These are phyloP conservation scores for Caenorhabditis brenneri DNA, from an alignment of 1,140 invertebrate genomes.

Conservation along the genomic window DNA sequence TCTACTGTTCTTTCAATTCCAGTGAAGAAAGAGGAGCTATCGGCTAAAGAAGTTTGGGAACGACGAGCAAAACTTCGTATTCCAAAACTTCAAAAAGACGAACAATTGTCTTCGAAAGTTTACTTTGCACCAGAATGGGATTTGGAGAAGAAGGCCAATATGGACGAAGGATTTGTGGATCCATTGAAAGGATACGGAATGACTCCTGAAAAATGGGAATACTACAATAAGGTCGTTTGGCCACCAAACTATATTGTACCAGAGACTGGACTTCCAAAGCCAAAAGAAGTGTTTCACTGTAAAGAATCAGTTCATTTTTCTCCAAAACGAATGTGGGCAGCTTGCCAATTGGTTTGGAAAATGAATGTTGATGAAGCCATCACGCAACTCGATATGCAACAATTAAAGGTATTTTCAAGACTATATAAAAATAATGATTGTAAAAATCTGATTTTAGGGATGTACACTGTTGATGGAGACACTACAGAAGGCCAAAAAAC, in stretches of 20 bases:
- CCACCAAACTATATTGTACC: conserved; percentile 68
- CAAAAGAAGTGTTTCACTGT: conserved; percentile 69
- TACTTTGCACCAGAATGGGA: conserved; percentile 70
- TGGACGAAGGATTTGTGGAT: conserved; percentile 55
- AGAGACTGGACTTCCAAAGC: conserved; percentile 67
- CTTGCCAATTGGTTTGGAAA: conserved; percentile 66
- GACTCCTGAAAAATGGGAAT: conserved; percentile 71
- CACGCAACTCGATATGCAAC: conserved; percentile 60
- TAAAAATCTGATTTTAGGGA: conserved; percentile 48
- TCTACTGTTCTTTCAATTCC: not conserved
- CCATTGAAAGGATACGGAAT: conserved; percentile 61
- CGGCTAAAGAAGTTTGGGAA: conserved; percentile 53
- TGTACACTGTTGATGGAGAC: conserved; percentile 61
- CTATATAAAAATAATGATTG: not conserved
- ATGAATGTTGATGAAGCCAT: conserved; percentile 69
- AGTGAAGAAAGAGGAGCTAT: not conserved
- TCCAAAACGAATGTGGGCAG: conserved; percentile 66
- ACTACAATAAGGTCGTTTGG: conserved; percentile 71
- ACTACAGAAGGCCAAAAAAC: conserved; percentile 62
- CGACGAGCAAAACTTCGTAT: conserved; percentile 53
- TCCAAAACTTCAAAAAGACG: conserved; percentile 65
- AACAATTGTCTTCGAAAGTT: conserved; percentile 61
- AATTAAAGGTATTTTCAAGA: conserved; percentile 64
- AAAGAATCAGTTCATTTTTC: conserved; percentile 60
- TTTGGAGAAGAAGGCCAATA: conserved; percentile 58